These are phyloP conservation scores for Oostethus manadensis DNA, from an alignment of 2,113 vertebrate genomes.

Conservation along the genomic window DNA sequence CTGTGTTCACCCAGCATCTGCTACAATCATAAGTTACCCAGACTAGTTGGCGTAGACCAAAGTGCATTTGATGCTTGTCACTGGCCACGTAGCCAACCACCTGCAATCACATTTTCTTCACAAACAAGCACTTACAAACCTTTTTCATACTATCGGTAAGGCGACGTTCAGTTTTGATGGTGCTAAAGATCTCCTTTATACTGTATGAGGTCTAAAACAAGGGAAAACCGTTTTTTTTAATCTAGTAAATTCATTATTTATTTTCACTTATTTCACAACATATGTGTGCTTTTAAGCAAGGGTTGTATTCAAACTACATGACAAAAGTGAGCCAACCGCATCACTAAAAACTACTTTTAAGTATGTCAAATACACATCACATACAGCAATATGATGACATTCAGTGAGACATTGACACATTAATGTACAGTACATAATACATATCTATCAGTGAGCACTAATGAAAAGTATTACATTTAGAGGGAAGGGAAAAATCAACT, in stretches of 20 bases:
- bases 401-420: slow-evolving; percentile 55
- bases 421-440: slow-evolving; percentile 42
- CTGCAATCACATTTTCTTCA: slow-evolving; percentile 8
- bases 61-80: slow-evolving; percentile 8
- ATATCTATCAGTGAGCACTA: slow-evolving; percentile 36
- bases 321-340: slow-evolving; percentile 11
- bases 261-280: neutral
- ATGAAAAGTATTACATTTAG: slow-evolving; percentile 27
- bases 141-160: slow-evolving; percentile 17
- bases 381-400: slow-evolving; percentile 53
- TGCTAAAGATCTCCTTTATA: slow-evolving; percentile 6
- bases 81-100: slow-evolving; percentile 1
- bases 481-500: slow-evolving; percentile 27
- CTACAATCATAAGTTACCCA: slow-evolving; percentile 55
- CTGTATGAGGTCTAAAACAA: slow-evolving; percentile 1
- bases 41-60: slow-evolving; percentile 18
- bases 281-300: slow-evolving; percentile 27
- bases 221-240: neutral
- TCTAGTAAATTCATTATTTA: too few species aligned
- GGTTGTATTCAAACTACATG: slow-evolving; percentile 9
- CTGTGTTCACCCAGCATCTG: slow-evolving; percentile 16
- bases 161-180: slow-evolving; percentile 9
- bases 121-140: slow-evolving; percentile 25
- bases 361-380: slow-evolving; percentile 33
- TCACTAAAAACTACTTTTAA: slow-evolving; percentile 13